Evolutionary conservation across 1,140 invertebrate genomes (phyloP), one percentile per base, ranked within the genome.

Genomic region (Drosophila triauraria): DNA sequence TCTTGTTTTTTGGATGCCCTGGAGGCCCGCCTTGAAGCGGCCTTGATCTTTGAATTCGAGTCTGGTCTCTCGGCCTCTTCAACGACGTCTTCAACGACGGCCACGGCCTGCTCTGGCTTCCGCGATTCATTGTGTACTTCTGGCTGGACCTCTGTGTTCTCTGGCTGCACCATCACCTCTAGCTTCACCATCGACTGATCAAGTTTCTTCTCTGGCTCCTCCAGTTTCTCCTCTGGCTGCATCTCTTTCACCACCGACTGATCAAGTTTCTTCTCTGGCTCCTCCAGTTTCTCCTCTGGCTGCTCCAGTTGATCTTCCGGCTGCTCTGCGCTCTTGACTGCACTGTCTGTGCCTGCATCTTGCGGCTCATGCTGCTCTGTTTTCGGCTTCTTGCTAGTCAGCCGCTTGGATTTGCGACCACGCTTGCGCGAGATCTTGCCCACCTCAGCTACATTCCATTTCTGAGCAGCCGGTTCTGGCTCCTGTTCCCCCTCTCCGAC

Each of bases 381-480:
- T 47, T 60, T 76, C 0, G 7, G 10, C 30, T 62, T 54, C n/a
- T 72, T 72, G 15, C 8, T 44, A 2, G 38, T 17, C 15, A 35
- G 1, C 1, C 72, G 74, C 17, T 87, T 78, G 8, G 54, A 12
- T 23, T 80, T 85, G n/a, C 78, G 81, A 10, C 8, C 46, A 40
- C 87, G 79, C 44, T 90, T 92, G 6, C 47, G 48, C 6, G 82
- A 69, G 27, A 65, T 50, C 15, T 61, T 75, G 1, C 87, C 91
- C 23, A 90, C 91, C 15, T 87, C 75, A 0, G 79, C 78, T 3
- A 44, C 51, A 8, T 38, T 56, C 80, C 87, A 91, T 57, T 87
- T 92, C 0, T 59, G 53, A 5, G 10, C 53, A n/a, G 35, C 20
- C 1, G 38, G 20, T 8, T 42, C 42, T 5, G 15, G 2, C 8